phyloP scores from a whole-genome alignment of 2,113 vertebrate species.

The Andinoacara biseriatus region DNA sequence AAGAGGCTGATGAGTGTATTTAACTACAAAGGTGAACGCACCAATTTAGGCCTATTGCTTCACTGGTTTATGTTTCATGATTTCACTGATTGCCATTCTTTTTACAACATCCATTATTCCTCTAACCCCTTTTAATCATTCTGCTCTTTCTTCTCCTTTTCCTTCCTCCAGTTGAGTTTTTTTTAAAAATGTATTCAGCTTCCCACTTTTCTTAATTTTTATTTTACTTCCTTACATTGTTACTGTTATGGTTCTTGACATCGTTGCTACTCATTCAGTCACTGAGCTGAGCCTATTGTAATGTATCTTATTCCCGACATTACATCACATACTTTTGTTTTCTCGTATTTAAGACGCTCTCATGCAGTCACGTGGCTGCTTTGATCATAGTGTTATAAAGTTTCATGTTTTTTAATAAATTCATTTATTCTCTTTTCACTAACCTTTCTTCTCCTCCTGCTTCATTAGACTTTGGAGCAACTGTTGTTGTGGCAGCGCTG shows the following conservation, averaged over 20 bases:
- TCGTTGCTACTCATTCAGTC: neutral
- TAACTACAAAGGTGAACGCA: neutral
- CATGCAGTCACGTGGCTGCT: neutral
- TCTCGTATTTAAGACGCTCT: neutral
- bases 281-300: neutral
- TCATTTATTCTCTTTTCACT: neutral
- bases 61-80: neutral
- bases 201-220: neutral
- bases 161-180: neutral
- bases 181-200: neutral
- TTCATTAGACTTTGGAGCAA: constrained; percentile 32
- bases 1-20: neutral
- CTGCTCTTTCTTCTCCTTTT: neutral
- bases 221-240: neutral
- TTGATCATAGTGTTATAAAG: neutral
- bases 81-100: neutral
- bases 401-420: constrained; percentile 5
- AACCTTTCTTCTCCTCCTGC: constrained; percentile 25
- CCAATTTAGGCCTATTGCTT: neutral
- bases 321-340: constrained; percentile 2
- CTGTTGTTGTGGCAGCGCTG: constrained; percentile 13
- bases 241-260: neutral
- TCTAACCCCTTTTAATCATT: neutral
- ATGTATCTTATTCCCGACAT: neutral
- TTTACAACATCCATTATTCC: neutral